Evolutionary conservation across 2,113 vertebrate species (phyloP).

Genomic region (Neolamprologus kungweensis): DNA sequence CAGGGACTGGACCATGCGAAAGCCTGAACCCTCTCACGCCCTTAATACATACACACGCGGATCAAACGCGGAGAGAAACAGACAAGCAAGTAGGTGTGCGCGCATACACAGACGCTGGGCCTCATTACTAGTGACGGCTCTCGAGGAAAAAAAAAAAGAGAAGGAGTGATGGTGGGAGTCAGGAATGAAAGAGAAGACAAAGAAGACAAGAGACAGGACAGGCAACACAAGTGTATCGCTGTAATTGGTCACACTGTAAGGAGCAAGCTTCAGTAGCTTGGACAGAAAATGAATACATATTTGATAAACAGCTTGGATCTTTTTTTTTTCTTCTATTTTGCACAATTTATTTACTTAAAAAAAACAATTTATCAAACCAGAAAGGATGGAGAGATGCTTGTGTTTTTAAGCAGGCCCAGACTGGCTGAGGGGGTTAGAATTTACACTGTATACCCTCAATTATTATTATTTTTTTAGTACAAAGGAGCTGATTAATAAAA

Average conservation of each 20-base stretch:
- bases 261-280: conserved; percentile 30
- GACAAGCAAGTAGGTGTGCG: not conserved
- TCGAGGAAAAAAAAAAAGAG: conserved; percentile 55
- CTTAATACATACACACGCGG: conserved; percentile 5
- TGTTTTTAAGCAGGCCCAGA: not conserved
- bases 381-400: conserved; percentile 3
- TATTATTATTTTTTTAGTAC: not conserved
- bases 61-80: conserved; percentile 12
- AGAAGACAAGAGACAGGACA: conserved; percentile 52
- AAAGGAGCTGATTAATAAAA: not conserved
- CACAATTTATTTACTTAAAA: conserved; percentile 19
- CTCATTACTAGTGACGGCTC: conserved; percentile 92
- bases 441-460: not conserved
- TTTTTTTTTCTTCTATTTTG: not conserved
- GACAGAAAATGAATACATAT: conserved; percentile 7
- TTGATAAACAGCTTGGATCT: not conserved
- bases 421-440: not conserved
- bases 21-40: conserved; percentile 75
- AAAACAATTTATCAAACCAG: not conserved
- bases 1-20: conserved; percentile 83
- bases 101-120: conserved; percentile 67
- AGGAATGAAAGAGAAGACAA: conserved; percentile 49
- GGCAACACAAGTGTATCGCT: conserved; percentile 58
- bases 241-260: conserved; percentile 83
- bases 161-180: conserved; percentile 39